These are phyloP conservation scores for Mystacornis crossleyi DNA, from an alignment of 2,113 vertebrate species.

Conservation along the genomic window DNA sequence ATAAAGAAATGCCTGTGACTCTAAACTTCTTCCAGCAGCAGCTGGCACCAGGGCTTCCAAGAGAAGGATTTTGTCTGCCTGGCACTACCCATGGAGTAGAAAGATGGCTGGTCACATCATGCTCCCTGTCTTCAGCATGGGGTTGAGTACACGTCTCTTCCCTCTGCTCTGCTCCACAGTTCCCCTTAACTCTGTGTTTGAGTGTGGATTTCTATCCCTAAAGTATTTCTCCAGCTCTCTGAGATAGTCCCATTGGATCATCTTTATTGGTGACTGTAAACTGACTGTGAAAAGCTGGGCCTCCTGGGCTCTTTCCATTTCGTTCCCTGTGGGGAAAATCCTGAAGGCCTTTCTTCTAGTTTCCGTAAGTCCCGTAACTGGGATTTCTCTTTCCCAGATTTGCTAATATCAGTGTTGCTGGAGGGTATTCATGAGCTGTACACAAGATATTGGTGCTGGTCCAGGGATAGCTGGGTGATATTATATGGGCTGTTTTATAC, in stretches of 20 bases:
- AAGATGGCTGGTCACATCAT: neutral
- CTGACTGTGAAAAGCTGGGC: neutral
- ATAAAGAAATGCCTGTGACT: neutral
- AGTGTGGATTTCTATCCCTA: neutral
- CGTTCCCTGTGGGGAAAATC: neutral
- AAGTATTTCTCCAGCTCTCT: neutral
- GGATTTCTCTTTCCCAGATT: neutral
- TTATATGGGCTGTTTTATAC: neutral
- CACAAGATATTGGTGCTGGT: neutral
- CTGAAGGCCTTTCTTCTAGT: neutral
- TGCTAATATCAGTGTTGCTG: neutral
- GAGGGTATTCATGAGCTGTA: neutral
- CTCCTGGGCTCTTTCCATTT: neutral
- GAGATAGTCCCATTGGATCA: neutral
- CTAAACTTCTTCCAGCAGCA: neutral
- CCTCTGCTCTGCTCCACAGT: neutral
- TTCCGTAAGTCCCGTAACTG: neutral
- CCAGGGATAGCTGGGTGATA: neutral
- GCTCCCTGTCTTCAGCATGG: rapidly evolving
- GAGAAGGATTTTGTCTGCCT: neutral
- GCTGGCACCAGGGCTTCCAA: neutral
- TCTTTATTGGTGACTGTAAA: neutral
- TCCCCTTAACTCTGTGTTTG: neutral
- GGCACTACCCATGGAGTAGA: neutral
- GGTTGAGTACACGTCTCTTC: rapidly evolving